Conservation (phyloP, 2,888 invertebrate genomes). For the Furcula furcula region DNA sequence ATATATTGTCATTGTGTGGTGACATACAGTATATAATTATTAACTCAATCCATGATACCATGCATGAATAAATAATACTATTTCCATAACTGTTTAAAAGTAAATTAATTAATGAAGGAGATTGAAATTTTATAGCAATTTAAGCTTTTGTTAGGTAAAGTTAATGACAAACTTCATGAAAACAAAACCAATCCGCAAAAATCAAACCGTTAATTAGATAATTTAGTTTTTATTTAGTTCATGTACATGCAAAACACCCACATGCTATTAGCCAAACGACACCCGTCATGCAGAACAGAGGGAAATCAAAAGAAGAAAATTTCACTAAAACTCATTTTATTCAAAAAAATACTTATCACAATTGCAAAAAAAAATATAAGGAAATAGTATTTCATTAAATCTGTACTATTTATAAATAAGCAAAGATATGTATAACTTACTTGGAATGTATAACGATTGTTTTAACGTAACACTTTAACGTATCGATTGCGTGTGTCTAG, state of each 20-base stretch:
- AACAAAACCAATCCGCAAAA: slow-evolving; percentile 1
- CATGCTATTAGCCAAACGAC: slow-evolving; percentile 33
- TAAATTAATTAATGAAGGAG: neutral
- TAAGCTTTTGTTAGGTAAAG: too few relatives aligned
- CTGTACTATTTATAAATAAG: slow-evolving; percentile 22
- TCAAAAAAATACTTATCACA: slow-evolving; percentile 24
- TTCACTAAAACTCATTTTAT: slow-evolving; percentile 44
- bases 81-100: neutral
- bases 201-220: neutral
- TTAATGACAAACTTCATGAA: too few relatives aligned
- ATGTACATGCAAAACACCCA: slow-evolving; percentile 26
- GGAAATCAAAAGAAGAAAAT: slow-evolving; percentile 46
- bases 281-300: slow-evolving; percentile 39
- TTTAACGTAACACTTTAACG: too few relatives aligned
- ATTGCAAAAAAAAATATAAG: slow-evolving; percentile 22
- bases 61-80: neutral
- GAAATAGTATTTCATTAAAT: slow-evolving; percentile 24
- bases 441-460: too few relatives aligned
- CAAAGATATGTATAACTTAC: slow-evolving; percentile 20
- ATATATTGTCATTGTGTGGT: too few relatives aligned
- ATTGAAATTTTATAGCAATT: too few relatives aligned
- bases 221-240: neutral
- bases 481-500: too few relatives aligned
- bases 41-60: too few relatives aligned
- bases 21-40: too few relatives aligned